phyloP scores from a whole-genome alignment of 2,113 vertebrate genomes.

The Lynx canadensis region DNA sequence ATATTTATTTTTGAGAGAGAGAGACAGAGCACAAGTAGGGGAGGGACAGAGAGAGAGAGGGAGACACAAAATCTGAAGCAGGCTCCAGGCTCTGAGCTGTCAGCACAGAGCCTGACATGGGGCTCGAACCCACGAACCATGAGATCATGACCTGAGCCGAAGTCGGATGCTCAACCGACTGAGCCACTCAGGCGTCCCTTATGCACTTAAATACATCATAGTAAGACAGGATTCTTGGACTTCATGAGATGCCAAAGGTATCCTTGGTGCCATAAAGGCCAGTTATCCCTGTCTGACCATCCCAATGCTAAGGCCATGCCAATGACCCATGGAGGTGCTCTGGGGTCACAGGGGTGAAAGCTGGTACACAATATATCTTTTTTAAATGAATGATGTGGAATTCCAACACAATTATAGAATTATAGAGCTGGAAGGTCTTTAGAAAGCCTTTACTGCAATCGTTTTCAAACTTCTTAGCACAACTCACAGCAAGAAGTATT shows the following conservation, averaged over 20 bases:
- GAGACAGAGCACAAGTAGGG: no score
- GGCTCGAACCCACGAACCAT: no score
- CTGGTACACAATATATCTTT: neutral
- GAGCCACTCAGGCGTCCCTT: neutral
- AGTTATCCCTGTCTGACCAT: neutral
- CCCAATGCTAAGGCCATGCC: neutral
- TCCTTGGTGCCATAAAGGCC: neutral
- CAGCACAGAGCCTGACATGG: no score
- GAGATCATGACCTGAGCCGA: no score
- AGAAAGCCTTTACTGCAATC: neutral
- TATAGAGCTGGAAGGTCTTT: neutral
- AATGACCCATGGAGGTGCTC: neutral
- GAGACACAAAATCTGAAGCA: no score
- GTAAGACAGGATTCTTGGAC: neutral
- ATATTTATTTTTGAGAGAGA: no score
- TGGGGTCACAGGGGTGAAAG: neutral
- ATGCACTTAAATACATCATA: neutral
- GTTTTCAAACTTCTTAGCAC: slow-evolving; percentile 10
- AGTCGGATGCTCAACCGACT: no score
- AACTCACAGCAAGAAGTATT: neutral
- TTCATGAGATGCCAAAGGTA: neutral
- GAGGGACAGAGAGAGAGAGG: no score
- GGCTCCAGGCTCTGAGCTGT: no score
- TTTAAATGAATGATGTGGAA: neutral
- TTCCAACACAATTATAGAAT: neutral